Evolutionary conservation across 1,140 invertebrate species (phyloP), one percentile per base, ranked within the genome.

Genomic region (Dryas iulia): DNA sequence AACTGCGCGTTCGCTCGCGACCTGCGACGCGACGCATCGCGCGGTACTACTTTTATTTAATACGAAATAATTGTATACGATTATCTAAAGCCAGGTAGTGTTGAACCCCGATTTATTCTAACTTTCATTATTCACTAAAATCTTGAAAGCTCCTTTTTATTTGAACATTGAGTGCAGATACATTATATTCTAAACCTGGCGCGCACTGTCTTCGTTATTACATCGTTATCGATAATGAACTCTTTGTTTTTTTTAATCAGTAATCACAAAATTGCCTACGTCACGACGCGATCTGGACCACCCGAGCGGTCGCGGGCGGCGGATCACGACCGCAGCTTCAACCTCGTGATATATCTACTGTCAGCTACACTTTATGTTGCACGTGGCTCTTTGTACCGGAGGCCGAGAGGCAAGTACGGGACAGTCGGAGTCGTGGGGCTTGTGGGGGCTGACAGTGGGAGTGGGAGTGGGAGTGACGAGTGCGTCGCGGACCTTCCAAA

Each of bases 131-230:
- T 90, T 89, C 76, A 89, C 88, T 91, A 91, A 89, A 89, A 89
- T 84, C 78, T 91, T 89, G 89, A 89, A 91, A 91, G 89, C 89
- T 91, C 88, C 82, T 91, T 90, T 89, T 89, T 82, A 90, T 91
- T 91, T 91, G 89, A 91, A 91, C 89, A 91, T 91, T 89, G 86
- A 87, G 89, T 91, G 89, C 88, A 82, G 83, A 86, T 88, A 86
- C 81, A 78, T 88, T 89, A 89, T 89, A 89, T 90, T 88, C 89
- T 91, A 84, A 77, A 83, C 86, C 82, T 84, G 86, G 87, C 87
- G 89, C 83, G 83, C 89, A 88, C 85, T 86, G 86, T 88, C 85
- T 63, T 82, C 84, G 62, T 82, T 77, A 66, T 67, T 65, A 60
- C 66, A 64, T 74, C 59, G 71, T 72, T 76, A 77, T 73, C 68